Conservation (phyloP, 2,113 vertebrate species). For the Lepidothrix coronata region DNA sequence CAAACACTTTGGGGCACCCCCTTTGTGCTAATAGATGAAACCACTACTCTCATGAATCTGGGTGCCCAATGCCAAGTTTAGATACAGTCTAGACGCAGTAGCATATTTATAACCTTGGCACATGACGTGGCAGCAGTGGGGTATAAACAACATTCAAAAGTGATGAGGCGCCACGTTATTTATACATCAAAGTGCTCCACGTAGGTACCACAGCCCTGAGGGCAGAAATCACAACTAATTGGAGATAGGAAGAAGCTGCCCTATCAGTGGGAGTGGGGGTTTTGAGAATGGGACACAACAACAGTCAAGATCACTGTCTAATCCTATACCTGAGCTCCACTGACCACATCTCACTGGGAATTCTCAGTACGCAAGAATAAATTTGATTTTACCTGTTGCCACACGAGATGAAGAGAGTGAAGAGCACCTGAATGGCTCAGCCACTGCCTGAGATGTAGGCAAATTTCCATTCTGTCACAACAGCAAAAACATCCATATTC, state of each 20-base stretch:
- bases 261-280: accelerated
- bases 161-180: conserved; percentile 1
- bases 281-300: background rate
- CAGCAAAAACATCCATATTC: background rate
- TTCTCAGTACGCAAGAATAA: background rate
- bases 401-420: background rate
- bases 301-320: background rate
- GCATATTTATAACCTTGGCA: conserved; percentile 63
- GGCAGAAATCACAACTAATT: background rate
- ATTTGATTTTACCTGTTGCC: background rate
- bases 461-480: background rate
- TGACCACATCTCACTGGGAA: background rate
- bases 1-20: background rate
- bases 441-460: background rate
- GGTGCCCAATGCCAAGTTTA: conserved; percentile 37
- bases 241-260: background rate
- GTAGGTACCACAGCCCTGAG: background rate
- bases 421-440: background rate
- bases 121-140: conserved; percentile 35
- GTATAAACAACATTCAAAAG: conserved; percentile 49
- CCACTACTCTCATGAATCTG: background rate
- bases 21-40: conserved; percentile 29
- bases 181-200: background rate
- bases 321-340: background rate
- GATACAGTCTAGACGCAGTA: conserved; percentile 59